These are phyloP conservation scores for Torymus texanus DNA, from an alignment of 2,888 invertebrate genomes.

Conservation along the genomic window DNA sequence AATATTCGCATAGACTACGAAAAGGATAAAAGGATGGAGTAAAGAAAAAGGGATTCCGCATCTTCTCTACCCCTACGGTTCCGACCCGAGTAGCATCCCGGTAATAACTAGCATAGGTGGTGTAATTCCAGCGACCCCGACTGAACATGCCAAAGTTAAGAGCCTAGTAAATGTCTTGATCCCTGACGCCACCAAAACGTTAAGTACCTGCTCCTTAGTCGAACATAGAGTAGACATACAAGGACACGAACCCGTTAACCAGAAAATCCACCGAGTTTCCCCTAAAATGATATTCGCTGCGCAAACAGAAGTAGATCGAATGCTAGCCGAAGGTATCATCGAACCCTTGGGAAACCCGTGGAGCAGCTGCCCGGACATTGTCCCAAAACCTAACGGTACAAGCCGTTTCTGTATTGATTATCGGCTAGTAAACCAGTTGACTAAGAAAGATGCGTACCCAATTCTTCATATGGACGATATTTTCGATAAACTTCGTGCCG, in stretches of 20 bases:
- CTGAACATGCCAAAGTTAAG: no score
- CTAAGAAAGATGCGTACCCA: no score
- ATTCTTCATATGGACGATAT: no score
- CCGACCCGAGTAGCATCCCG: no score
- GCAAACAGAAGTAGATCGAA: neutral
- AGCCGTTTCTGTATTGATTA: constrained; percentile 14
- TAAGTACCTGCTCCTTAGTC: neutral
- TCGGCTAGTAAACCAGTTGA: no score
- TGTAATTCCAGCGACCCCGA: no score
- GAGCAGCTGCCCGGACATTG: neutral
- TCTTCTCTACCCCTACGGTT: no score
- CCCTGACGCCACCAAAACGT: neutral
- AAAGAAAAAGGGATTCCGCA: no score
- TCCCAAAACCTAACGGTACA: neutral
- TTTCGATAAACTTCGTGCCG: no score
- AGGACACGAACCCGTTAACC: neutral
- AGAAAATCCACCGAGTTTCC: neutral
- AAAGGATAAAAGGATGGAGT: no score
- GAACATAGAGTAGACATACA: neutral
- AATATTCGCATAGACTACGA: no score
- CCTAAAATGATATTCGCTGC: neutral
- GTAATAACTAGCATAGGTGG: no score
- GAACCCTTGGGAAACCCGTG: neutral
- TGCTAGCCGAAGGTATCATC: neutral
- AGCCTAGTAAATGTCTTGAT: neutral